These are phyloP conservation scores for Agrotis segetum DNA, from an alignment of 2,888 invertebrate species.

Conservation along the genomic window DNA sequence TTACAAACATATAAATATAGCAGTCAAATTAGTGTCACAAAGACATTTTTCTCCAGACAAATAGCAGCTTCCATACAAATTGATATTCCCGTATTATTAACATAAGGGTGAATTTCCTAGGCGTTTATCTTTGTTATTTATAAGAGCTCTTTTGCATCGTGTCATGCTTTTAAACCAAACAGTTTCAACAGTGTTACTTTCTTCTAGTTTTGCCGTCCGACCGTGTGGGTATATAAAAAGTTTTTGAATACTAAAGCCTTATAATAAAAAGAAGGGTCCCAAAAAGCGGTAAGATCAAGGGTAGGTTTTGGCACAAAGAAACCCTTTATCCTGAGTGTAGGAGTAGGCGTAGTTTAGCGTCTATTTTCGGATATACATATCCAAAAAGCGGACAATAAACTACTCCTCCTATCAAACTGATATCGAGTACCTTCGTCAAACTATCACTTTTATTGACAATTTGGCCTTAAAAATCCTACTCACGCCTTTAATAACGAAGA, in stretches of 20 bases:
- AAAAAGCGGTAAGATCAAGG: neutral
- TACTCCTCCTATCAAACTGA: slow-evolving; percentile 4
- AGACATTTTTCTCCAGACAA: neutral
- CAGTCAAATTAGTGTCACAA: neutral
- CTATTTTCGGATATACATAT: slow-evolving; percentile 16
- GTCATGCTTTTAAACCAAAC: too few species aligned
- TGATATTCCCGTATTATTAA: too few species aligned
- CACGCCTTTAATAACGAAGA: neutral
- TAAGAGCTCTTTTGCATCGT: too few species aligned
- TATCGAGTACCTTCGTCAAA: slow-evolving; percentile 18
- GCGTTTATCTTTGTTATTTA: too few species aligned
- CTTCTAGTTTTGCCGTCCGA: too few species aligned
- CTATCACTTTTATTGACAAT: neutral
- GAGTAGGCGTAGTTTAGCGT: neutral
- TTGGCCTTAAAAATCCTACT: neutral
- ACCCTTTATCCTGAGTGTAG: neutral
- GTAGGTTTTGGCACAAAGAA: slow-evolving; percentile 11
- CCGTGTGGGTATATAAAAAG: neutral
- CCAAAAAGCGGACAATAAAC: neutral
- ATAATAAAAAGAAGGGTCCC: neutral
- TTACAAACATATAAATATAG: neutral
- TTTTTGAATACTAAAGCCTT: neutral
- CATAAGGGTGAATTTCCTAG: too few species aligned
- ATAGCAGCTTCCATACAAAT: too few species aligned
- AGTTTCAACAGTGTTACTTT: too few species aligned